A percentile compares a stretch with the other conserved stretches of the same genome.
Conservation (phyloP, 2,113 vertebrate genomes). For the Sturnus vulgaris region DNA sequence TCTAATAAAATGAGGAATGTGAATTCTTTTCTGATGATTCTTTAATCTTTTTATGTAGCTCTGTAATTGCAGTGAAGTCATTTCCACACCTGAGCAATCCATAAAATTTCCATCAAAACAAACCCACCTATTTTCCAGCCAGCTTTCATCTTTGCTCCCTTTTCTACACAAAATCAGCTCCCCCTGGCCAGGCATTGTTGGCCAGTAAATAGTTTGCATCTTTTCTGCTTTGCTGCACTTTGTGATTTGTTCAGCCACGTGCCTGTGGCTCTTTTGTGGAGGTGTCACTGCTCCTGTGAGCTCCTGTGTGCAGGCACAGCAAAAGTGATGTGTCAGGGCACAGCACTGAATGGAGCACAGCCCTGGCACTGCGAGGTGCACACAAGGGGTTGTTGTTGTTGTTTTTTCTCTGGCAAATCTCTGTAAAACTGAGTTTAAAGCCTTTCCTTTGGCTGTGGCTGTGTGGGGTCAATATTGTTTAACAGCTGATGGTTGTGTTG, state of each 20-base stretch:
- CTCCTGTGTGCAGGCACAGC: background rate
- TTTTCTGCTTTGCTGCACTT: background rate
- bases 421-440: background rate
- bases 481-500: background rate
- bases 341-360: background rate
- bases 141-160: background rate
- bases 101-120: constrained; percentile 57
- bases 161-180: background rate
- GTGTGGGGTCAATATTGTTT: background rate
- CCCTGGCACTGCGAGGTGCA: background rate
- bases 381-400: background rate
- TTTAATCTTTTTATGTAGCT: background rate
- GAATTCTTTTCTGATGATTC: background rate
- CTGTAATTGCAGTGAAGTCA: background rate
- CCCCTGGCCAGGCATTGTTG: background rate
- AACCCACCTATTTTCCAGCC: constrained; percentile 33
- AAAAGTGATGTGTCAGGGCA: background rate
- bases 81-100: constrained; percentile 22
- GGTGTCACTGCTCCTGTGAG: background rate
- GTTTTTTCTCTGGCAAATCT: background rate
- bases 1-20: constrained; percentile 27
- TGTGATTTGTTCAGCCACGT: background rate
- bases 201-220: background rate
- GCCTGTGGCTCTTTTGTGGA: constrained; percentile 19
- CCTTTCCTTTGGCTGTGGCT: background rate